Percentiles rank a stretch among this genome's conserved stretches.
Evolutionary conservation across 2,113 vertebrate genomes (phyloP).

Genomic region (Antechinus stuartii): DNA sequence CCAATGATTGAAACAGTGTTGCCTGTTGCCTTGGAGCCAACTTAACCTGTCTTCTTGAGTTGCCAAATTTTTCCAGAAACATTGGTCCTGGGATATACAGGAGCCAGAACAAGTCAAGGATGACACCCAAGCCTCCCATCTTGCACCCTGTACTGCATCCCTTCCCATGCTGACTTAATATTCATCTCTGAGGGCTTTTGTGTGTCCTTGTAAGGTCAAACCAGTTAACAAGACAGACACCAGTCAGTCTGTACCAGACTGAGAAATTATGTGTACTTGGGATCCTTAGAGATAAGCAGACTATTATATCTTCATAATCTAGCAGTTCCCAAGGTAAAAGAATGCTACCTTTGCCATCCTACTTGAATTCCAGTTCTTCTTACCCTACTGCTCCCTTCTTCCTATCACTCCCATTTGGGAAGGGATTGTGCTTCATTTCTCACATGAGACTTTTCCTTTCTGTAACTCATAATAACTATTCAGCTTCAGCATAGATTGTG

Average conservation of each 20-base stretch:
- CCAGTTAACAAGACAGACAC: too few relatives aligned
- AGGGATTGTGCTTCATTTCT: too few relatives aligned
- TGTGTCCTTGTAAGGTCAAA: not conserved
- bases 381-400: too few relatives aligned
- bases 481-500: too few relatives aligned
- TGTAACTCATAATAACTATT: too few relatives aligned
- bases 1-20: not conserved
- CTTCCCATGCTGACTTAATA: not conserved
- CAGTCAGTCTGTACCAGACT: not conserved
- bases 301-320: too few relatives aligned
- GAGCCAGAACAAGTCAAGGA: not conserved
- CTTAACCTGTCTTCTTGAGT: not conserved
- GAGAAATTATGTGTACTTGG: not conserved
- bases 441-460: too few relatives aligned
- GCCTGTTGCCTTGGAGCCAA: not conserved
- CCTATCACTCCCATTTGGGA: too few relatives aligned
- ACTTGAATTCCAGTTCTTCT: not conserved
- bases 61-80: not conserved
- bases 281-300: too few relatives aligned
- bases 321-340: too few relatives aligned
- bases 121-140: too few relatives aligned
- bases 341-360: not conserved
- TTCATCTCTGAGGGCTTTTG: not conserved
- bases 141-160: not conserved
- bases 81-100: not conserved